Conservation (phyloP, 2,113 vertebrate genomes). For the Ophthalmolycus amberensis region DNA sequence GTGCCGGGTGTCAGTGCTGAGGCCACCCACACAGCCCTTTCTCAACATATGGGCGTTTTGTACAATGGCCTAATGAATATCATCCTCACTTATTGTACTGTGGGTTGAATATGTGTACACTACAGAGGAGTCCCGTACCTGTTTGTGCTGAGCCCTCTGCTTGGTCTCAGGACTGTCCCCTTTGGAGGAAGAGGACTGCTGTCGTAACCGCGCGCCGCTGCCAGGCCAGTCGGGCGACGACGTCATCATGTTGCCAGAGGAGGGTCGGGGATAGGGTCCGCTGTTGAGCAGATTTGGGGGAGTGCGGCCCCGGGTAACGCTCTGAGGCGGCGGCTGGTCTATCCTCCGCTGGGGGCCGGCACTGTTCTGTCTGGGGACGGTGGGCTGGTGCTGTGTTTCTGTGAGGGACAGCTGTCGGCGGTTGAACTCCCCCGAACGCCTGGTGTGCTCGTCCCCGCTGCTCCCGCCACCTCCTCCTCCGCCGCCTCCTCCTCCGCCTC, state of each 20-base stretch:
- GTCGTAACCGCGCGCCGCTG: slow-evolving; percentile 90
- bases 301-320: slow-evolving; percentile 88
- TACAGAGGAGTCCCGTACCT: slow-evolving; percentile 82
- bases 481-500: slow-evolving; percentile 74
- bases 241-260: slow-evolving; percentile 90
- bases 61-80: slow-evolving; percentile 2
- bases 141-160: slow-evolving; percentile 91
- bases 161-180: slow-evolving; percentile 97
- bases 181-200: slow-evolving; percentile 96
- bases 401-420: slow-evolving; percentile 92
- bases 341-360: slow-evolving; percentile 93
- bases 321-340: slow-evolving; percentile 91
- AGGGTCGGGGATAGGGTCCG: slow-evolving; percentile 89
- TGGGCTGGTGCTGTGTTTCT: slow-evolving; percentile 88
- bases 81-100: background rate
- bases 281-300: slow-evolving; percentile 90
- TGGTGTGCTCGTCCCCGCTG: slow-evolving; percentile 88
- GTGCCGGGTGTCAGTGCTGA: slow-evolving; percentile 26
- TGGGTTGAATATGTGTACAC: background rate
- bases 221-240: slow-evolving; percentile 94
- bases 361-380: slow-evolving; percentile 92
- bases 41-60: slow-evolving; percentile 24
- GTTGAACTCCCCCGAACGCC: slow-evolving; percentile 91
- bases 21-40: slow-evolving; percentile 39
- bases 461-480: slow-evolving; percentile 71